Percentiles rank a stretch among this genome's conserved stretches.
These are phyloP conservation scores for Crocodylus rhombifer DNA, from an alignment of 2,797 vertebrate species.

Conservation along the genomic window DNA sequence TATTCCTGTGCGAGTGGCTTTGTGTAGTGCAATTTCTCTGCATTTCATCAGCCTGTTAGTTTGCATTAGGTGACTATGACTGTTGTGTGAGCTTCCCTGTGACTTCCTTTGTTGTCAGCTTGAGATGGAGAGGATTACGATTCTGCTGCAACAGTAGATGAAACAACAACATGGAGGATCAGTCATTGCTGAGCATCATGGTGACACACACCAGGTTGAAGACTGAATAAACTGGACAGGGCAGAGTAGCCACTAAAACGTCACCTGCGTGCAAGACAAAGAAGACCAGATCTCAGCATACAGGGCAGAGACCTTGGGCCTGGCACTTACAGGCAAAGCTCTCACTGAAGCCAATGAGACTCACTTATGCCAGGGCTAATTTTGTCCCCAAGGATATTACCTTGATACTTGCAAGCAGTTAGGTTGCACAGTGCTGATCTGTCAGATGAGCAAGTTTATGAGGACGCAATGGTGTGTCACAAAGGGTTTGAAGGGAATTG, in stretches of 20 bases:
- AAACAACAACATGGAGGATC: neutral
- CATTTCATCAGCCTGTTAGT: neutral
- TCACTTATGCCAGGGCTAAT: constrained; percentile 60
- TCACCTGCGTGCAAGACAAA: neutral
- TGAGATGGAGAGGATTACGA: neutral
- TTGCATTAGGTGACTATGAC: neutral
- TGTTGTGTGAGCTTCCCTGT: neutral
- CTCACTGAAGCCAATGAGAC: neutral
- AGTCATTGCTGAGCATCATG: neutral
- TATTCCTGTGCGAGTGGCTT: no score
- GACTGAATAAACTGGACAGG: neutral
- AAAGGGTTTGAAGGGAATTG: constrained; percentile 74
- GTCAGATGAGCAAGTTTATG: constrained; percentile 68
- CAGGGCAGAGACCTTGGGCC: neutral
- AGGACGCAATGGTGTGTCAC: constrained; percentile 71
- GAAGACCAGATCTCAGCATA: neutral
- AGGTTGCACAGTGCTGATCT: constrained; percentile 53
- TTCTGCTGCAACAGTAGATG: neutral
- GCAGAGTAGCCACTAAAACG: neutral
- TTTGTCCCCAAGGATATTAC: constrained; percentile 53
- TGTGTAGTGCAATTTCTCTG: neutral
- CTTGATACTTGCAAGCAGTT: neutral
- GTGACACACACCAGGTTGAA: neutral
- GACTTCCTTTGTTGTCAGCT: neutral
- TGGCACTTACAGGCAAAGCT: constrained; percentile 5